Conservation (phyloP, 2,797 vertebrate species). For the Pangasius larnaudii region DNA sequence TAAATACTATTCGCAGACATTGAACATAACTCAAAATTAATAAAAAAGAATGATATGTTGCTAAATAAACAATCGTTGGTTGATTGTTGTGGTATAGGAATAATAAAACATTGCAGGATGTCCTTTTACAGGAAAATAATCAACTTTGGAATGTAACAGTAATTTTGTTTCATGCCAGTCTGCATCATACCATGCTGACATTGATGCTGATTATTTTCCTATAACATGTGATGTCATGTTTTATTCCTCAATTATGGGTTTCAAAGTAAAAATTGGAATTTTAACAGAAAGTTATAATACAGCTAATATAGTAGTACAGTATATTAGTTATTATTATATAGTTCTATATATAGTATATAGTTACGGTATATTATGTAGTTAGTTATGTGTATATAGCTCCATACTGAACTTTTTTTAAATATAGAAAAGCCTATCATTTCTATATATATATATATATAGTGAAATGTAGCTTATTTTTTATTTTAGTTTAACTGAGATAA, state of each 20-base stretch:
- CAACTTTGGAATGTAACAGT: neutral
- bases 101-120: neutral
- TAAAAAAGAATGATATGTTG: neutral
- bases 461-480: no score
- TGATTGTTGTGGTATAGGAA: neutral
- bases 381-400: neutral
- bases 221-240: no score
- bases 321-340: neutral
- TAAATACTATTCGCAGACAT: neutral
- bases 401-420: neutral
- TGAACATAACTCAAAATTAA: neutral
- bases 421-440: neutral
- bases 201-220: neutral
- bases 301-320: neutral
- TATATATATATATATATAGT: no score
- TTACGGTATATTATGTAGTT: neutral
- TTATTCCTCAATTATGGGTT: neutral
- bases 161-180: neutral
- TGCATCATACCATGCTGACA: neutral
- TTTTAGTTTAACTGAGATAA: neutral
- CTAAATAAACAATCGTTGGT: neutral
- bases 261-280: neutral
- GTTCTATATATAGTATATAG: neutral
- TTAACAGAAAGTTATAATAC: neutral
- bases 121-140: neutral